Base-by-base conservation (phyloP, 1,140 invertebrate species). In the Chelonus insularis region DNA sequence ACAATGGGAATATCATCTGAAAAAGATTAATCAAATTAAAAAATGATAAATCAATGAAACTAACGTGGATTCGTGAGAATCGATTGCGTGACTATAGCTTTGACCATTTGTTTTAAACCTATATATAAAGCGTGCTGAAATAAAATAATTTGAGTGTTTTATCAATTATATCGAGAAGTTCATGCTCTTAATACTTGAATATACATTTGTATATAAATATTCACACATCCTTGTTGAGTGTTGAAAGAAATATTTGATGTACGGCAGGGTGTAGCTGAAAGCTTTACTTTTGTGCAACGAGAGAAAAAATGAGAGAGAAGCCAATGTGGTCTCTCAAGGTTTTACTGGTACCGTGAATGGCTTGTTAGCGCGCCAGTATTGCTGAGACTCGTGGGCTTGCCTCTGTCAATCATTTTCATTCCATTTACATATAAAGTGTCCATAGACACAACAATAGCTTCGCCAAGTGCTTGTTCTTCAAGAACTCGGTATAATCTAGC, bases 1-100 rank as follows among this genome's bases (percentile, higher is more conserved):
- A 77, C 66, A 51, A 80, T 79, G 6, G 78, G 78, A 65, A 80
- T 80, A 69, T 80, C 78, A 80, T 80, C 78, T 80, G 63, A 20
- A 69, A 59, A 60, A 25, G 65, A 55, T 25, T 51, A 39, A 48
- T 45, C 12, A 37, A 14, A 8, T 23, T n/a, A 47, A 32, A 48
- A 25, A 29, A 25, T 32, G 34, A 14, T 16, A 16, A 8, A 14
- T 11, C 14, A 1, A 32, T 32, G 4, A 32, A 18, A 16, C 7
- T 5, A 11, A 4, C 14, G 14, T 51, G 1, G 21, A 43, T 32
- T 14, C 16, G 14, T 43, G 6, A 21, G 1, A 43, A 18, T 16
- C 7, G 14, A 34, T 6, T 25, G 48, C 45, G 45, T 48, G 45
- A 12, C n/a, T n/a, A n/a, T n/a, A n/a, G n/a, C n/a, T n/a, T n/a